Evolutionary conservation across 2,113 vertebrate species (phyloP), one percentile per base, ranked within the genome.

Genomic region (Orientallactaga bullata): DNA sequence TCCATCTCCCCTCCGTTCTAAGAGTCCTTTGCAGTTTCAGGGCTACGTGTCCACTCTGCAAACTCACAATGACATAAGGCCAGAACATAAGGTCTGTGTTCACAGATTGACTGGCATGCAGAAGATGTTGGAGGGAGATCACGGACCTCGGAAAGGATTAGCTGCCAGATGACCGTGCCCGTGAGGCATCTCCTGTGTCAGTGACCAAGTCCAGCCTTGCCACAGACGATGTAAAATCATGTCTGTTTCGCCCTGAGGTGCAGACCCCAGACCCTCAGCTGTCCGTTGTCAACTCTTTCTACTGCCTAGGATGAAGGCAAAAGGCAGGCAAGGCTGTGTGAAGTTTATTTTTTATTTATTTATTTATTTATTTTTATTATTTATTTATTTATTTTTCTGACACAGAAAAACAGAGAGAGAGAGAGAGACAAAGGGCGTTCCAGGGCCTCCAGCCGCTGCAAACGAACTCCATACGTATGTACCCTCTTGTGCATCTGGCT

Each of bases 1-100:
- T 23, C 71, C 39, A 30, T 18, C 68, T 18, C 32, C 81, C 21
- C 7, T 23, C 35, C 55, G 55, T 42, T 91, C 68, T 72, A 60
- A 24, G 35, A 60, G n/a, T 60, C 79, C 68, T 72, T 72, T 69
- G 68, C 77, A 94, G 88, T 61, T 77, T 65, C 78, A 68, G 79
- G n/a, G 68, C 58, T 61, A 66, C 39, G 23, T 79, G 74, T 86
- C 55, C 11, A 11, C 17, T 71, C 55, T 88, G 24, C 78, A 24
- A 85, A 20, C 13, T 20, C 37, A 11, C 15, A 3, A 39, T 1
- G 10, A 42, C 68, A 82, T 79, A 76, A 28, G 71, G 82, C 88
- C 42, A n/a, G n/a, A n/a, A n/a, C n/a, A n/a, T n/a, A n/a, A n/a
- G n/a, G 10, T 71, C 88, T 78, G 63, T 81, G 69, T 86, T 69